Conservation (phyloP, 2,888 invertebrate species). For the Hydriomena furcata region DNA sequence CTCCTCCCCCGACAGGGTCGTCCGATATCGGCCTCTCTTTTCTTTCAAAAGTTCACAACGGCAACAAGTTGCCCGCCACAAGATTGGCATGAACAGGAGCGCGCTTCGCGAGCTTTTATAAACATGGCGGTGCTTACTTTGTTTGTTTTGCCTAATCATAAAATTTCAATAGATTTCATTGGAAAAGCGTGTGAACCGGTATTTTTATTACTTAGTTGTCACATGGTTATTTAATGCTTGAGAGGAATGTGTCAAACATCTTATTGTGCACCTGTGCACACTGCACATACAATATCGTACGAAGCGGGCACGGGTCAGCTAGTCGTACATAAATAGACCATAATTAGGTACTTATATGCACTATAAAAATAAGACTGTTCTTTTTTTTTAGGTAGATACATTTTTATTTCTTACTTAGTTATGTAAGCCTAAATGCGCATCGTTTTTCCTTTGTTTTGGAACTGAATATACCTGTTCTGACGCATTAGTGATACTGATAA, state of each 20-base stretch:
- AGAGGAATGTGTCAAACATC: slow-evolving; percentile 7
- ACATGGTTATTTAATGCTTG: too few relatives aligned
- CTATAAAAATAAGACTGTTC: too few relatives aligned
- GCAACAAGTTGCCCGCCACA: slow-evolving; percentile 81
- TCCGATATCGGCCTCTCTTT: slow-evolving; percentile 64
- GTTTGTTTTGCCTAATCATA: slow-evolving; percentile 80
- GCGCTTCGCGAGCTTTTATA: slow-evolving; percentile 81
- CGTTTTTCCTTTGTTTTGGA: slow-evolving; percentile 47
- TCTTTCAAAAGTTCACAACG: slow-evolving; percentile 74
- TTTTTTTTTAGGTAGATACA: background rate
- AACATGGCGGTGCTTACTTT: slow-evolving; percentile 79
- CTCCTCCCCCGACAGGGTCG: slow-evolving; percentile 76
- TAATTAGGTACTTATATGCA: too few relatives aligned
- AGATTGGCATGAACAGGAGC: slow-evolving; percentile 83
- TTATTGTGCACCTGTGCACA: background rate
- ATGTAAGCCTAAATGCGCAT: slow-evolving; percentile 26
- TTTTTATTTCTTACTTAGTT: slow-evolving; percentile 30
- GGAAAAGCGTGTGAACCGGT: slow-evolving; percentile 55
- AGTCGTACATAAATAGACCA: too few relatives aligned
- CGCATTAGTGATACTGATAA: slow-evolving; percentile 59
- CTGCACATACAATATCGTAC: too few relatives aligned
- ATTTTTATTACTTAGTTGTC: slow-evolving; percentile 17
- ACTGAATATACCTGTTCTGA: slow-evolving; percentile 54
- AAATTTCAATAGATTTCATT: slow-evolving; percentile 68
- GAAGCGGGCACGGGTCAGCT: too few relatives aligned